Percentiles rank a stretch among this genome's conserved stretches.
Evolutionary conservation across 2,113 vertebrate species (phyloP).

Genomic region (Marcusenius ussheri): DNA sequence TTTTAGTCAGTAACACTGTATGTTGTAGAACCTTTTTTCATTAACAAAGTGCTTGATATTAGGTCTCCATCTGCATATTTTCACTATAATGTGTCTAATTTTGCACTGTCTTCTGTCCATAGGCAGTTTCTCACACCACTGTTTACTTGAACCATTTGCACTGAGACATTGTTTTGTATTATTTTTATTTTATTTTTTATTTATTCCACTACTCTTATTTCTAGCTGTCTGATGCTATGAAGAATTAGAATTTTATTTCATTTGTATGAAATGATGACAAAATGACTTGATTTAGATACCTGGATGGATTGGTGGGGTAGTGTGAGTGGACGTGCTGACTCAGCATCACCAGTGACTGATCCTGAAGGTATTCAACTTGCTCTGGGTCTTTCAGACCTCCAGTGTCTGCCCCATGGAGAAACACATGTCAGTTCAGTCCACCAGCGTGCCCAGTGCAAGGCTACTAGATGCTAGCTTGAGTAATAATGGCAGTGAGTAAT

Average conservation of each 20-base stretch:
- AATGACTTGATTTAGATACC: conserved; percentile 55
- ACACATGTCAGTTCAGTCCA: conserved; percentile 15
- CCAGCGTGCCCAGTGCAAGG: background rate
- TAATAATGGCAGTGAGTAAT: background rate
- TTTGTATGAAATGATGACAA: background rate
- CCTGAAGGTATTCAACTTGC: conserved; percentile 92
- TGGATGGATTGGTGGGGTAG: conserved; percentile 80
- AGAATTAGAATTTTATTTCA: background rate
- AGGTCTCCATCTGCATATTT: background rate
- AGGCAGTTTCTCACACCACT: background rate
- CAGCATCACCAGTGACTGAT: conserved; percentile 94
- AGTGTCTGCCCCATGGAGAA: conserved; percentile 66
- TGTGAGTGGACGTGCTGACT: conserved; percentile 86
- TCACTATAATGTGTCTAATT: background rate
- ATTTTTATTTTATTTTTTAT: background rate
- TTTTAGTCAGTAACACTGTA: background rate
- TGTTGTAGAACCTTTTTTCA: background rate
- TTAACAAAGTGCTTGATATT: background rate
- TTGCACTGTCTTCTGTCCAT: background rate
- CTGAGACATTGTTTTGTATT: background rate
- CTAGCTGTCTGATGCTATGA: background rate
- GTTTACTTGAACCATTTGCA: background rate
- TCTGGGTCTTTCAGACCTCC: conserved; percentile 90
- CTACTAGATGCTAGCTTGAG: background rate
- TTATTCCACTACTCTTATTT: background rate